Conservation (phyloP, 2,888 invertebrate species). For the Criorhina ranunculi region DNA sequence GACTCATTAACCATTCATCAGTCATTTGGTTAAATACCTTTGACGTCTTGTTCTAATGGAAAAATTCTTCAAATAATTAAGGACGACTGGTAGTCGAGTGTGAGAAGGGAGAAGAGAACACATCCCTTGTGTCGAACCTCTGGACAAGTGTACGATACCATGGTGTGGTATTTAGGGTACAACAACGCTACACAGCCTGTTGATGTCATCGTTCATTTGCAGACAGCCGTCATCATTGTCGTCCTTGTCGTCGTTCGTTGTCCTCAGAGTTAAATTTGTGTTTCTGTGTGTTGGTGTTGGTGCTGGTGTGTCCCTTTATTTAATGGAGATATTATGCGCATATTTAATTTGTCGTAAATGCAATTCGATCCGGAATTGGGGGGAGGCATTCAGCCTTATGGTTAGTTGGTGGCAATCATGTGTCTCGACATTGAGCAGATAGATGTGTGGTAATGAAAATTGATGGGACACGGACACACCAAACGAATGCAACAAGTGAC, state of each 20-base stretch:
- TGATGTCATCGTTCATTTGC: conserved; percentile 73
- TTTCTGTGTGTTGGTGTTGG: no score
- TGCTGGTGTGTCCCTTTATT: conserved; percentile 53
- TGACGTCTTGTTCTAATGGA: conserved; percentile 71
- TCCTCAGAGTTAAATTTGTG: conserved; percentile 53
- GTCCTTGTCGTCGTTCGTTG: conserved; percentile 27
- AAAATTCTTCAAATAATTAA: conserved; percentile 71
- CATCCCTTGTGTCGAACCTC: conserved; percentile 45
- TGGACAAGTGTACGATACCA: conserved; percentile 19
- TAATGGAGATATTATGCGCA: conserved; percentile 76
- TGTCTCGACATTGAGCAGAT: conserved; percentile 4
- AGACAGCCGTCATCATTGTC: conserved; percentile 26
- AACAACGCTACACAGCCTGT: conserved; percentile 65
- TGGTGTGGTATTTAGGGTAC: conserved; percentile 61
- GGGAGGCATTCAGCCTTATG: not conserved
- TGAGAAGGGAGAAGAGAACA: no score
- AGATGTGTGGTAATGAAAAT: conserved; percentile 49
- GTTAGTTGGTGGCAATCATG: not conserved
- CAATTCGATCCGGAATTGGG: conserved; percentile 50
- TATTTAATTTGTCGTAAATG: conserved; percentile 71
- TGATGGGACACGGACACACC: conserved; percentile 28
- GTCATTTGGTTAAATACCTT: conserved; percentile 82
- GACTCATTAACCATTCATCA: conserved; percentile 81
- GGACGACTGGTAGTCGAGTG: conserved; percentile 43
- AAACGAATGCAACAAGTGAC: conserved; percentile 63